phyloP scores from a whole-genome alignment of 2,113 vertebrate genomes.

The Fregata magnificens region DNA sequence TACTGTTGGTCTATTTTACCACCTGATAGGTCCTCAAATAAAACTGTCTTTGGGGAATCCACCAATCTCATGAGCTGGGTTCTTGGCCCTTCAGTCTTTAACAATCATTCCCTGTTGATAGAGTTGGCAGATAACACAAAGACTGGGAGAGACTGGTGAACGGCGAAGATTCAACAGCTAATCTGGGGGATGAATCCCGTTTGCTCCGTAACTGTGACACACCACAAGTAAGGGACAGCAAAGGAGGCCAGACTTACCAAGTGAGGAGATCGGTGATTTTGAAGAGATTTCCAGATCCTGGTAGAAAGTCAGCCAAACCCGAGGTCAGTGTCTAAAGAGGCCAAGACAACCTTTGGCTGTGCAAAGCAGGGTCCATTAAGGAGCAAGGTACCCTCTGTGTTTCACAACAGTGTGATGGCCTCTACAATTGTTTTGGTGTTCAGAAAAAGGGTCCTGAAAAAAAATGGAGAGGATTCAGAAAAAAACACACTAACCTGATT shows the following conservation, averaged over 20 bases:
- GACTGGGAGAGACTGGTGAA: not conserved
- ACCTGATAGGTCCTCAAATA: not conserved
- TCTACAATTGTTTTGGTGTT: not conserved
- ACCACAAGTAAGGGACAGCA: not conserved
- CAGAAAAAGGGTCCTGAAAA: not conserved
- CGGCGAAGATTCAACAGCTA: not conserved
- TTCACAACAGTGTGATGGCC: not conserved
- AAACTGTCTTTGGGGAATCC: not conserved
- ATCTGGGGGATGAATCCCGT: rapidly evolving
- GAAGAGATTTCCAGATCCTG: not conserved
- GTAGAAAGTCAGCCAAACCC: not conserved
- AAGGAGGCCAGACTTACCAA: not conserved
- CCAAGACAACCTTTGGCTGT: not conserved
- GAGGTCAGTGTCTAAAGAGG: not conserved
- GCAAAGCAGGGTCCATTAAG: not conserved
- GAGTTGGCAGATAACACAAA: not conserved
- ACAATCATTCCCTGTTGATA: not conserved
- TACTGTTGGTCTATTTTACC: not conserved
- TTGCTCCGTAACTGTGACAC: not conserved
- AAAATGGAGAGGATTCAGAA: not conserved
- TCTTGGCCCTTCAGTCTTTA: not conserved
- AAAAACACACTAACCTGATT: not conserved
- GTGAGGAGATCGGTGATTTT: not conserved
- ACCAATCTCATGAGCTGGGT: not conserved
- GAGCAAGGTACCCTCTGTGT: not conserved